These are phyloP conservation scores for Nipponacmea schrenckii DNA, from an alignment of 2,888 invertebrate species.

Conservation along the genomic window DNA sequence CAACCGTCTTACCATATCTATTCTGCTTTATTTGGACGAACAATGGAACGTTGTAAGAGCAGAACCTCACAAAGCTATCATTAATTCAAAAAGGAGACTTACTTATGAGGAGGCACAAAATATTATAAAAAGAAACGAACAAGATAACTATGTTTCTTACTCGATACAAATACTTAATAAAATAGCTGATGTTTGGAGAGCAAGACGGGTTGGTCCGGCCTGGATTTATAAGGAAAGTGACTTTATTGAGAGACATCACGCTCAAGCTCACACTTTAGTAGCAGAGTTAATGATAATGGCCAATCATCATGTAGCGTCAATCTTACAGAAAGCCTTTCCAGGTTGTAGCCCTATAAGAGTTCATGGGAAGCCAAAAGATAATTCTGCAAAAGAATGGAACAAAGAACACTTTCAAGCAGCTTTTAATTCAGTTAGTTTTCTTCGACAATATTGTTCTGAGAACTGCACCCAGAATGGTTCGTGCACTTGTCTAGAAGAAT, in stretches of 20 bases:
- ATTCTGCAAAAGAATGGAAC: constrained; percentile 47
- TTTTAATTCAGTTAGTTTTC: constrained; percentile 51
- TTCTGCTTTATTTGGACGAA: constrained; percentile 47
- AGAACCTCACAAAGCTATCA: constrained; percentile 41
- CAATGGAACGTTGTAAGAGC: constrained; percentile 45
- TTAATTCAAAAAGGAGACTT: constrained; percentile 51
- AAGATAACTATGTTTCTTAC: constrained; percentile 47
- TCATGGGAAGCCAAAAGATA: constrained; percentile 44
- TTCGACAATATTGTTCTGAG: constrained; percentile 30
- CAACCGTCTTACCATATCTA: constrained; percentile 51
- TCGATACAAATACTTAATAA: constrained; percentile 49
- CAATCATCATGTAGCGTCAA: constrained; percentile 50
- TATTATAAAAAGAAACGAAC: constrained; percentile 44
- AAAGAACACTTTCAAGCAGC: constrained; percentile 50
- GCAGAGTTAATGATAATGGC: constrained; percentile 59
- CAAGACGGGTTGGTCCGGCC: constrained; percentile 53
- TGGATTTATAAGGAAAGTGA: constrained; percentile 45
- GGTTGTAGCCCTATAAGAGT: constrained; percentile 47
- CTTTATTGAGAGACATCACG: constrained; percentile 32
- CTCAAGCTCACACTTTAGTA: constrained; percentile 50
- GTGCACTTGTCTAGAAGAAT: constrained; percentile 46
- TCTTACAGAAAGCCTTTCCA: constrained; percentile 44
- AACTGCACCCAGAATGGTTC: constrained; percentile 46
- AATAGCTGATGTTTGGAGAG: constrained; percentile 49
- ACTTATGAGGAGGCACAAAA: constrained; percentile 48